Base-by-base conservation (phyloP, 2,888 invertebrate genomes). In the Sinelater perroti region DNA sequence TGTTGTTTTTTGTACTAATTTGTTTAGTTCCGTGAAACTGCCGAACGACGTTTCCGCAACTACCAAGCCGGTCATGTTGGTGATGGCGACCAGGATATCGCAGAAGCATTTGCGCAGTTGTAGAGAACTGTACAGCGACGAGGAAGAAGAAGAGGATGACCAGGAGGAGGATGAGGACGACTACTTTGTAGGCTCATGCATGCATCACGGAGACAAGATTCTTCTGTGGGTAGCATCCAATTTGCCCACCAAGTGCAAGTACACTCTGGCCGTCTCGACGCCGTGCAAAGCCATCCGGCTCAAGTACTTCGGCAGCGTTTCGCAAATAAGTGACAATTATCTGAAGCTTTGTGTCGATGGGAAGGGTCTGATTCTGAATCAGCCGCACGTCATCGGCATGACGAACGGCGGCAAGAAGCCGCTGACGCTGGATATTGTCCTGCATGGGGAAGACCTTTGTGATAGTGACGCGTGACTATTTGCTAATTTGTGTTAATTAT, bases 141-240 rank as follows among this genome's bases (percentile, higher is more conserved):
- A 17, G 2, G 33, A 54, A 4, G 49, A 33, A 20, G 52, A 54
- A 7, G 60, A 62, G 8, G 63, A 64, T 4, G 53, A 54, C 11
- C 56, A 66, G 7, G 51, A 54, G n/a, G 62, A 66, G 8, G 56
- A 51, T 8, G 31, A 14, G 16, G 20, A 31, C 5, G 45, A 42
- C 1, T 36, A 38, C 4, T 36, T 24, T 14, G 31, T 14, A n/a
- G 31, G 35, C 3, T 52, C 30, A n/a, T 16, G 45, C 3, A 55
- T 50, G 14, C 57, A 58, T 1, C 50, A 62, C 7, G 28, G 60
- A 1, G 75, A 77, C 52, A 70, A 70, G 53, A 68, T 75, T 18
- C 66, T 77, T n/a, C 66, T 77, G 13, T 77, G 75, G 74, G 59
- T 75, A 6, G 70, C 72, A 1, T 76, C 75, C 1, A 76, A 75